Evolutionary conservation across 2,888 invertebrate species (phyloP), one percentile per base, ranked within the genome.

Genomic region (Maniola hyperantus): DNA sequence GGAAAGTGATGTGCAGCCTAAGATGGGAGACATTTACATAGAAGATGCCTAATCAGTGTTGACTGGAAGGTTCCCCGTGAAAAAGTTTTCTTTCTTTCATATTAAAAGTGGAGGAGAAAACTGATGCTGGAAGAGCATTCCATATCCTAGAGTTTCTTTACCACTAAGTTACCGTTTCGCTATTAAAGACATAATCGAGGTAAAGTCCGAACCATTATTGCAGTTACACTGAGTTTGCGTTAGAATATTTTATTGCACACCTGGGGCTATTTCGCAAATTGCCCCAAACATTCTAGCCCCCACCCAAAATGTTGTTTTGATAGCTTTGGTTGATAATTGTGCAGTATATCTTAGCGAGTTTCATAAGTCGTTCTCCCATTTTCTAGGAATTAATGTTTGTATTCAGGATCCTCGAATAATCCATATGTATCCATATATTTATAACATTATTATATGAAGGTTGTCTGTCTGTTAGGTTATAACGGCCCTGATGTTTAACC

Each of bases 181-280:
- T 26, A 26, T n/a, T n/a, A n/a, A 54, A 54, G 53, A 33, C 34
- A 36, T 54, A 34, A 55, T 18, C 10, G 18, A 36, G 39, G 10
- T 39, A 39, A 39, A 13, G 20, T 20, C 42, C 57, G 13, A 11
- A 57, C 39, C 42, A 57, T 57, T 20, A 65, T 62, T 66, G 58
- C 53, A 48, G 59, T 50, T 70, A 67, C 70, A 67, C 10, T 44
- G 53, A 67, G 63, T 64, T 54, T 64, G 33, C 65, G 67, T 50
- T 65, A 61, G 57, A 51, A 61, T 68, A 60, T 50, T 60, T 61
- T 53, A 70, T 42, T 64, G 70, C 65, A 65, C 70, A 64, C 70
- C 48, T 42, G 70, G 33, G 72, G 65, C 68, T 44, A 61, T 64
- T 65, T 67, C 65, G 53, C 65, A 72, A 72, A 72, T 67, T 72